Evolutionary conservation across 2,888 invertebrate species (phyloP), one percentile per base, ranked within the genome.

Genomic region (Cetonia aurata): DNA sequence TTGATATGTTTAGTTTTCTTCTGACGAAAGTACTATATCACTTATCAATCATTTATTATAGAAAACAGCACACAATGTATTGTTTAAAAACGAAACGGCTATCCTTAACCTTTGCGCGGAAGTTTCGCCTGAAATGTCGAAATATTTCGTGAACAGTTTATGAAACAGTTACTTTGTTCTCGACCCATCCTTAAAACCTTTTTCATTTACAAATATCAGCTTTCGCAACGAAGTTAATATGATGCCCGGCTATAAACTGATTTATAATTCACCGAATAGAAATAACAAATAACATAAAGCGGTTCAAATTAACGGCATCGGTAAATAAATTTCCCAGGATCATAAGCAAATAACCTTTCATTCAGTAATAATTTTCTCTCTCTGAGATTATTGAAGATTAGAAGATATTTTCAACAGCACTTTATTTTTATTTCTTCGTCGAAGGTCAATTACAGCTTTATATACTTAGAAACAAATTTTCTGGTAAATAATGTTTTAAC

Each of bases 131-230:
- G n/a, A 60, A 60, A 60, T 46, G 60, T 60, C 46, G 31, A 60
- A 60, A 60, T 60, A 60, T 46, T 46, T 46, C 60, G 46, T 60
- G 57, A 57, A 57, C 57, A 41, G 60, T 46, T 60, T 48, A n/a
- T 46, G 31, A 31, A 48, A 46, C 31, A 46, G 46, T 60, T 60
- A 60, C 31, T 48, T 60, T 60, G 25, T 48, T 46, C 46, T 48
- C 6, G 2, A 2, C 60, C 60, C 60, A 60, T 46, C 60, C 60
- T 46, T 60, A 60, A 60, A 60, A 46, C 25, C 31, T n/a, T 44
- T n/a, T 60, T 46, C 25, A 46, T 60, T 60, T 60, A 44, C 46
- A 60, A 60, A 60, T 46, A 60, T 46, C 60, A 60, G 31, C 25
- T 60, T 60, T 60, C 46, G 60, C 31, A 60, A 60, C 46, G 6